A percentile compares a stretch with the other conserved stretches of the same genome.
These are phyloP conservation scores for Oncorhynchus mykiss DNA, from an alignment of 2,113 vertebrate species.

Conservation along the genomic window DNA sequence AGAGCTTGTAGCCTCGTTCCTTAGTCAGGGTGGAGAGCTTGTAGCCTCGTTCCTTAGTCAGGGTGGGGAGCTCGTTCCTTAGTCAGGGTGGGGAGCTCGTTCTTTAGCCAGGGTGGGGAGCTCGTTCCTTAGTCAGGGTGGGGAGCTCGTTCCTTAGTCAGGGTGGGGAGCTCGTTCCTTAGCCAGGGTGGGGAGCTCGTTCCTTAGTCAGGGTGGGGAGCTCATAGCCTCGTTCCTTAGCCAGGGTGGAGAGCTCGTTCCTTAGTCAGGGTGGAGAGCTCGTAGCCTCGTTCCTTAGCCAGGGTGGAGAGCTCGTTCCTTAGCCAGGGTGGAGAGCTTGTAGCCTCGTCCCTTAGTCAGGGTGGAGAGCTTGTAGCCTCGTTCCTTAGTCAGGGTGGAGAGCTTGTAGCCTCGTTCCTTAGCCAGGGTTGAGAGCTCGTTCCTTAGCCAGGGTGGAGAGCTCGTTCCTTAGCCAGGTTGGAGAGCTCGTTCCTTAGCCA, in stretches of 20 bases:
- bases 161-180: conserved; percentile 1
- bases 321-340: neutral
- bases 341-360: neutral
- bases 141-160: neutral
- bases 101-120: no score
- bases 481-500: neutral
- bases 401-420: neutral
- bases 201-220: conserved; percentile 2
- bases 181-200: no score
- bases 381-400: conserved; percentile 4
- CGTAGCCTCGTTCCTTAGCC: no score
- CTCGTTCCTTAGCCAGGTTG: no score
- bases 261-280: no score
- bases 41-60: no score
- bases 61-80: no score
- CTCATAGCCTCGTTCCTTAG: neutral
- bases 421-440: no score
- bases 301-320: neutral
- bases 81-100: no score
- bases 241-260: no score
- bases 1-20: neutral
- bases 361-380: neutral
- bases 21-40: neutral
- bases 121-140: neutral
- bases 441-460: no score